These are phyloP conservation scores for Diplodus sargus DNA, from an alignment of 2,797 vertebrate genomes.

Conservation along the genomic window DNA sequence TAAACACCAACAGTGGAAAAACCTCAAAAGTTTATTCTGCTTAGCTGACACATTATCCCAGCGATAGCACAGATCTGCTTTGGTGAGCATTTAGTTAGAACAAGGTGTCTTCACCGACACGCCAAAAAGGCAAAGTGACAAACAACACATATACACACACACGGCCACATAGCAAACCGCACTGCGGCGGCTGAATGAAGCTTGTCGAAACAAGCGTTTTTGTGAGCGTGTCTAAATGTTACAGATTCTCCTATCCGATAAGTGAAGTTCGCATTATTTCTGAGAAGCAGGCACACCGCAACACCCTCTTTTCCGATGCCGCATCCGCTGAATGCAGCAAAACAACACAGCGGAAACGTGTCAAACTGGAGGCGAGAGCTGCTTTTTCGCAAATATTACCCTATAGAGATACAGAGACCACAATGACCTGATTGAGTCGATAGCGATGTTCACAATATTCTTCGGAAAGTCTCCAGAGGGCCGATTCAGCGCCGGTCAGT, in stretches of 20 bases:
- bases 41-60: conserved; percentile 76
- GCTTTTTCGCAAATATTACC: conserved; percentile 52
- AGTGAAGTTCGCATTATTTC: conserved; percentile 79
- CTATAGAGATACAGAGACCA: conserved; percentile 61
- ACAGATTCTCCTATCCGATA: conserved; percentile 72
- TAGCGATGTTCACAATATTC: conserved; percentile 45
- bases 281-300: conserved; percentile 80
- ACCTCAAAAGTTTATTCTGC: conserved; percentile 76
- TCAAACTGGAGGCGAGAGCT: conserved; percentile 29
- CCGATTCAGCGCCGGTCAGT: neutral
- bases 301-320: conserved; percentile 69
- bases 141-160: conserved; percentile 27
- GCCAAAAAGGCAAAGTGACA: conserved; percentile 32
- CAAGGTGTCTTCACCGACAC: conserved; percentile 54
- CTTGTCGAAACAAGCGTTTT: conserved; percentile 58
- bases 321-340: conserved; percentile 72
- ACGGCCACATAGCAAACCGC: conserved; percentile 52
- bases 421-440: conserved; percentile 67
- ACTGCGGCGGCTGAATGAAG: conserved; percentile 36
- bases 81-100: conserved; percentile 66
- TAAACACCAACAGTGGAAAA: conserved; percentile 75
- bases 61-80: conserved; percentile 77
- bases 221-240: conserved; percentile 55
- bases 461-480: conserved; percentile 39
- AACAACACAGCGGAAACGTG: conserved; percentile 61